Percentiles rank a stretch among this genome's conserved stretches.
phyloP scores from a whole-genome alignment of 2,797 vertebrate genomes.

The Acrocephalus scirpaceus region DNA sequence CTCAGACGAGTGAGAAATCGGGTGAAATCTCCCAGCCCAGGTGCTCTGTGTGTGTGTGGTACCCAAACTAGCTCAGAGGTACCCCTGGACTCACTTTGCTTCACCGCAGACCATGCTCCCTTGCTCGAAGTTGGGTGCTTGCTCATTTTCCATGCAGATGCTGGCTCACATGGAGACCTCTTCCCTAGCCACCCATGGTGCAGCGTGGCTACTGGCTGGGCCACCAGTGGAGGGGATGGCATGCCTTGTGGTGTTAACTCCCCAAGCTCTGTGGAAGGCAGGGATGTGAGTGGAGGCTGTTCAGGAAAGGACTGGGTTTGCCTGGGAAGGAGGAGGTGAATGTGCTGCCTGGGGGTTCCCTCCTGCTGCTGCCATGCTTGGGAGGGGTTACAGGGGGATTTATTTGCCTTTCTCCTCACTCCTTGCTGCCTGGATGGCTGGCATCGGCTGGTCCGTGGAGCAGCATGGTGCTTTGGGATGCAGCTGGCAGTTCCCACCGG shows the following conservation, averaged over 20 bases:
- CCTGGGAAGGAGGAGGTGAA: not conserved
- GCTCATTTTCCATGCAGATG: not conserved
- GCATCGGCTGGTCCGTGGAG: accelerated
- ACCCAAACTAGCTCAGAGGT: not conserved
- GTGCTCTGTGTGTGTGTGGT: not conserved
- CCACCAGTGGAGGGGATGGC: not conserved
- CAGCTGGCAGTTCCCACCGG: not conserved
- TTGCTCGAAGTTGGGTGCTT: not conserved
- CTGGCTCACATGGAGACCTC: not conserved
- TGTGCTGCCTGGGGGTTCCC: not conserved
- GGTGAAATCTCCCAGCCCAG: not conserved
- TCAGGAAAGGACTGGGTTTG: not conserved
- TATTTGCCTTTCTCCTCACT: not conserved
- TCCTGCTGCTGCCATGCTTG: not conserved
- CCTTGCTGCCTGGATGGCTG: not conserved
- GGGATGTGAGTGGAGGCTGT: not conserved
- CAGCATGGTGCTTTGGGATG: not conserved
- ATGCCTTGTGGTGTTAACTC: not conserved
- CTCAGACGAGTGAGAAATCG: not conserved
- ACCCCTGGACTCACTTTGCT: not conserved
- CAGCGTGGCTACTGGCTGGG: not conserved
- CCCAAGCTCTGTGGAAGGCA: not conserved
- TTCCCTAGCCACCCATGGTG: not conserved
- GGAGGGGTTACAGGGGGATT: not conserved
- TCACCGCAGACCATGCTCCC: not conserved